These are phyloP conservation scores for Scaptomyza reducta DNA, from an alignment of 2,888 invertebrate species.

Conservation along the genomic window DNA sequence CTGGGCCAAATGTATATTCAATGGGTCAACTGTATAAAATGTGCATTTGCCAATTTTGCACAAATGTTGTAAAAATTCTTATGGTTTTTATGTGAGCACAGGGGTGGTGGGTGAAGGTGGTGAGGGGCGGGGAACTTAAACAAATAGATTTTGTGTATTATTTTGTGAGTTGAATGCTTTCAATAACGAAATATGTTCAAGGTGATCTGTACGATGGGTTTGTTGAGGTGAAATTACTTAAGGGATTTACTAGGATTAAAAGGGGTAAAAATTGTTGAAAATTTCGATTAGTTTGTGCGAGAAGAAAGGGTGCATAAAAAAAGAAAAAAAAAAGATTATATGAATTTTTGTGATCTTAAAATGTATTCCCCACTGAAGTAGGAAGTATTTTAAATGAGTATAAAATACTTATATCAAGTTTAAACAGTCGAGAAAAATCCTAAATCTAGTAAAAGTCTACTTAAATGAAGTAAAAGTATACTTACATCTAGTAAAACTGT, in stretches of 20 bases:
- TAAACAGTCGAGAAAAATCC: no score
- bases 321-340: no score
- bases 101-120: neutral
- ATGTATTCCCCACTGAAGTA: no score
- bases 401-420: no score
- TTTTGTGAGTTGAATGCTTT: conserved; percentile 19
- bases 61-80: conserved; percentile 37
- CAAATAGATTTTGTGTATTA: conserved; percentile 27
- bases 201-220: conserved; percentile 32
- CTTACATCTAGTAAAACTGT: neutral
- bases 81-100: neutral
- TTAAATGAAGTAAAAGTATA: neutral
- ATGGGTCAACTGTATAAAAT: conserved; percentile 50
- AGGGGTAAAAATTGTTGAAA: neutral
- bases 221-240: neutral
- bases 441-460: no score
- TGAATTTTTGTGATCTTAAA: no score
- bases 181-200: conserved; percentile 18
- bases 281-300: no score
- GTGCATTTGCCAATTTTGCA: conserved; percentile 47
- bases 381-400: no score
- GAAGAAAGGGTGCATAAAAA: no score
- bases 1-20: conserved; percentile 8
- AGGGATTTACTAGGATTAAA: neutral
- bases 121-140: conserved; percentile 1